Base-by-base conservation (phyloP, 2,888 invertebrate species). In the Pterostichus madidus region DNA sequence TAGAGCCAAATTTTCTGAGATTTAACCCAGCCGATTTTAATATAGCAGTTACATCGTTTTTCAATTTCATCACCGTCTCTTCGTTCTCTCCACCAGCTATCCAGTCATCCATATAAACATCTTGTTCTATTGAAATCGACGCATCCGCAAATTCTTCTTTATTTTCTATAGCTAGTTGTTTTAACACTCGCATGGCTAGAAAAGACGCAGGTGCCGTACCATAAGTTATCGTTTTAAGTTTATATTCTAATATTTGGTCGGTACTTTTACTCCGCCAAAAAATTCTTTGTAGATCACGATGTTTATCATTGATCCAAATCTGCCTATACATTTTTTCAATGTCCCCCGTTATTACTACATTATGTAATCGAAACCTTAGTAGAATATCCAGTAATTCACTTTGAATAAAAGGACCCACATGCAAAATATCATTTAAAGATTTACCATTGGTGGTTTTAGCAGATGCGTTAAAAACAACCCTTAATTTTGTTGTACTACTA, bases 311-410 rank as follows among this genome's bases (percentile, higher is more conserved):
- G 0, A 86, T 59, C 10, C 52, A 5, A 4, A 87, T 84, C 76
- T 86, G 86, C 0, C 84, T 84, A 64, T 85, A 87, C 84, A 87
- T 87, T 80, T 86, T 84, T 2, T 68, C 80, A 10, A 88, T 84
- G 61, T 87, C 87, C 1, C 84, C 86, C 1, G 82, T 83, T 2
- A 87, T 52, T 0, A 86, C 86, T 44, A 32, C 71, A 17, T 35
- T 24, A 52, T 84, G 80, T 5, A n/a, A 52, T 46, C 84, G 5
- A 83, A 84, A 84, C 5, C 83, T 59, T 13, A 59, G 7, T 11
- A 84, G 17, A 15, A 84, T 77, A 15, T 77, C 52, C n/a, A 81
- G 35, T 4, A 87, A 49, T 52, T 87, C 84, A 6, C 84, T 78
- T 78, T 86, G 86, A 56, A 86, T 59, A 1, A 68, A 68, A 0